Conservation (phyloP, 2,797 vertebrate species). For the Liasis olivaceus region DNA sequence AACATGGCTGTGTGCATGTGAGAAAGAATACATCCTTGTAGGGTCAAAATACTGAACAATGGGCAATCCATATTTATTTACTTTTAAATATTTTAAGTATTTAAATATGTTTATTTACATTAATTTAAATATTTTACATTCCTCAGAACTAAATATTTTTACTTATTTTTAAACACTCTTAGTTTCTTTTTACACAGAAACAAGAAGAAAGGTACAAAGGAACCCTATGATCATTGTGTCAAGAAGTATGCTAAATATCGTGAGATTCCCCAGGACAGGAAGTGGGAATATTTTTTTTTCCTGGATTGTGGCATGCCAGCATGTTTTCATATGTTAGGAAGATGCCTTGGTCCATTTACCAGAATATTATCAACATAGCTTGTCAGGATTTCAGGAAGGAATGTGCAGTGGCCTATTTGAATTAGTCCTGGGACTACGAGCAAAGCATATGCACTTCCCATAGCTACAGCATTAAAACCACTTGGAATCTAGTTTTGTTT, state of each 20-base stretch:
- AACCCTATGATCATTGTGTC: not conserved
- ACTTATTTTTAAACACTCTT: not conserved
- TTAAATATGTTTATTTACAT: not conserved
- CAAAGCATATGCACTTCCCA: no score
- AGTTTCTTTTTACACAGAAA: not conserved
- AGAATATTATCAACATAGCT: not conserved
- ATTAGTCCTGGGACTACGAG: no score
- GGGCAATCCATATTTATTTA: not conserved
- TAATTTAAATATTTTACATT: not conserved
- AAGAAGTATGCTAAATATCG: not conserved
- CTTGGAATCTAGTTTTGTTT: no score
- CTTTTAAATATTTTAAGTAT: not conserved
- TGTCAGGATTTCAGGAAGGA: not conserved
- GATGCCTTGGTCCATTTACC: not conserved
- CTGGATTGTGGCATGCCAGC: not conserved
- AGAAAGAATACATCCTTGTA: not conserved
- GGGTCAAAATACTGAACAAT: not conserved
- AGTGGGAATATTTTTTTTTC: not conserved
- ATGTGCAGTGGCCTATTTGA: not conserved
- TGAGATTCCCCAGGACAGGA: not conserved
- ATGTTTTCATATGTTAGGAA: not conserved
- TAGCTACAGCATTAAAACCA: no score
- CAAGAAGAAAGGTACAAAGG: not conserved
- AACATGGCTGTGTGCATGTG: not conserved
- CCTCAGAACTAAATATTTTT: not conserved